Conservation (phyloP, 2,113 vertebrate species). For the Urocynchramus pylzowi region DNA sequence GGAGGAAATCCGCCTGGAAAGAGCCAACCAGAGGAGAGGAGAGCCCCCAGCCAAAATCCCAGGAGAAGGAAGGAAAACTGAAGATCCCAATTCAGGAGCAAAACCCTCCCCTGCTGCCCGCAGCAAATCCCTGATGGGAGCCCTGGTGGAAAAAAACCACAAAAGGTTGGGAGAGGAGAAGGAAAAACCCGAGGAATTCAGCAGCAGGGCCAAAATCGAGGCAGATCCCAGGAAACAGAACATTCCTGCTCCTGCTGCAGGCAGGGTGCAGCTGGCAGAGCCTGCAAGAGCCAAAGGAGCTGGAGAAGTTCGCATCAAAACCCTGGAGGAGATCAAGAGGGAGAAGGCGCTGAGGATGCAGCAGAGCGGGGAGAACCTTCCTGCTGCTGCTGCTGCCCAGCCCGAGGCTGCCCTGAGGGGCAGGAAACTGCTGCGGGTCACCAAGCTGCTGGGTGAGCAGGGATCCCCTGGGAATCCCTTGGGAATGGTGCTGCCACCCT, state of each 20-base stretch:
- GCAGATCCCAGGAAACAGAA: conserved; percentile 38
- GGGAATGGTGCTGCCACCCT: too few relatives aligned
- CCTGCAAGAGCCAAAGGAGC: neutral
- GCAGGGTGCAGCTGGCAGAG: conserved; percentile 51
- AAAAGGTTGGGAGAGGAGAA: conserved; percentile 70
- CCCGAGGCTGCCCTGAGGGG: neutral
- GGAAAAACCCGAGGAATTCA: conserved; percentile 37
- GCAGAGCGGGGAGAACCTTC: conserved; percentile 32
- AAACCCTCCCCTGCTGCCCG: conserved; percentile 16
- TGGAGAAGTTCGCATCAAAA: conserved; percentile 82
- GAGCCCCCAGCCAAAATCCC: conserved; percentile 46
- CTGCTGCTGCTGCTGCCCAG: neutral
- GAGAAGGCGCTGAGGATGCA: conserved; percentile 86
- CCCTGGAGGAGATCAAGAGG: conserved; percentile 88
- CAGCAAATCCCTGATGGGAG: conserved; percentile 78
- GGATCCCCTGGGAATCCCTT: too few relatives aligned
- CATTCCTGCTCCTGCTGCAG: accelerated
- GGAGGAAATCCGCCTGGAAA: conserved; percentile 90
- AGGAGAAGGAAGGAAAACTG: neutral
- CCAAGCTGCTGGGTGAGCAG: conserved; percentile 71
- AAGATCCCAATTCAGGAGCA: neutral
- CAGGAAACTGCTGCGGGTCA: conserved; percentile 62
- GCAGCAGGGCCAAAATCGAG: conserved; percentile 8
- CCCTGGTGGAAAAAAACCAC: conserved; percentile 78
- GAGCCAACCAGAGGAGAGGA: conserved; percentile 72